These are phyloP conservation scores for Sphinx pinastri DNA, from an alignment of 2,888 invertebrate species.

Conservation along the genomic window DNA sequence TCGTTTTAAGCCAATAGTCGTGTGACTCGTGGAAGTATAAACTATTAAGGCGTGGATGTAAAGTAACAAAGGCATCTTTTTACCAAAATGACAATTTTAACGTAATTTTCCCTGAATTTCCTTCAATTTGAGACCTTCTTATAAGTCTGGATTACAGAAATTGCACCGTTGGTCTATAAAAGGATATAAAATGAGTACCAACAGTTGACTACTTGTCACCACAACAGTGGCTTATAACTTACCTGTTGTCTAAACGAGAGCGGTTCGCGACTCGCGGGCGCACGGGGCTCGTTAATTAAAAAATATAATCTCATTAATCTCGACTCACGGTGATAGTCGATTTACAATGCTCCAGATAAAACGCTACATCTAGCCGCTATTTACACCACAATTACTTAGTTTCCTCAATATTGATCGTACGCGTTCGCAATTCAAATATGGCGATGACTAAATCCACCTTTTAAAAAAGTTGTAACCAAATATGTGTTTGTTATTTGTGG, in stretches of 20 bases:
- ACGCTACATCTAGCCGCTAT: background rate
- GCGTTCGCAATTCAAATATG: no score
- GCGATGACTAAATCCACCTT: no score
- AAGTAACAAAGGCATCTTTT: background rate
- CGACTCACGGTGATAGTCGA: conserved; percentile 57
- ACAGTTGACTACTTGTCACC: background rate
- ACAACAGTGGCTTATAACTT: background rate
- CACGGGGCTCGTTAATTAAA: conserved; percentile 65
- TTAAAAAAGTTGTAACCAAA: no score
- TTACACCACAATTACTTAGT: conserved; percentile 30
- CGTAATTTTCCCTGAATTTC: no score
- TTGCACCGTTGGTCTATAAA: no score
- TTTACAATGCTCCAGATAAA: conserved; percentile 71
- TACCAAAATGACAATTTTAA: background rate
- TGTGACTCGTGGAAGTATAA: no score
- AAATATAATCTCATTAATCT: conserved; percentile 70
- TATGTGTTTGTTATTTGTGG: no score
- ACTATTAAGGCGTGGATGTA: no score
- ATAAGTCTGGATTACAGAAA: background rate
- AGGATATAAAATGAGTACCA: background rate
- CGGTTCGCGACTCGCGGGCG: conserved; percentile 35
- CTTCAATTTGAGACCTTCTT: background rate
- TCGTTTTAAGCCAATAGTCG: no score
- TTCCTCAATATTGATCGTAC: conserved; percentile 46
- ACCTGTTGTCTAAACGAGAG: background rate